Evolutionary conservation across 2,113 vertebrate species (phyloP), one percentile per base, ranked within the genome.

Genomic region (Solea solea): DNA sequence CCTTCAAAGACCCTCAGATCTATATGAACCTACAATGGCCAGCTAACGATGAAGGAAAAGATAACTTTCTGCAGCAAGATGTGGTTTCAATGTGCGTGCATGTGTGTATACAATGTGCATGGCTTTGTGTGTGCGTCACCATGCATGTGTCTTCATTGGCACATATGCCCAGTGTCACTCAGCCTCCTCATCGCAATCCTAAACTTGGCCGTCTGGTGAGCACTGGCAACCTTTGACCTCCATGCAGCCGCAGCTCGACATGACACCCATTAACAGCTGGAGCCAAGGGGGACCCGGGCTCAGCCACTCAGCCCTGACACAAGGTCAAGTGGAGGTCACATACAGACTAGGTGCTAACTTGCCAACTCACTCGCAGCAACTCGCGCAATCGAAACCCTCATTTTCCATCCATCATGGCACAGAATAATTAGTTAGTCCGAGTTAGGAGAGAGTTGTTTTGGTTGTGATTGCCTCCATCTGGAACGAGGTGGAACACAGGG

Each of bases 351-450:
- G 96, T 97, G 96, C 93, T 97, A 98, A 98, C 97, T 96, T 95
- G 95, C 93, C 95, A 97, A 96, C 96, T 96, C 95, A 92, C 95
- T 96, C 94, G 92, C 95, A 96, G 95, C 93, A 94, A 95, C 96
- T 96, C 94, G 93, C 92, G 39, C 74, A 72, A 64, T 42, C 51
- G 72, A 39, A 84, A 75, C 55, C 64, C 62, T 55, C 67, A 57
- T 81, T 66, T 65, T 66, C 80, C 64, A 85, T 83, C 64, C 76
- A 82, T 84, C 84, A 82, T 8, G 8, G 48, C 51, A 63, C 93
- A 76, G 92, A 95, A 94, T 94, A 95, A 96, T 95, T 94, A 94
- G 94, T 93, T 94, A 93, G 91, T 87, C 82, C 88, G 91, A 94
- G 94, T 94, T 74, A 65, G 45, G 65, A 64, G 74, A 82, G 76